Base-by-base conservation (phyloP, 1,140 invertebrate genomes). In the Pristionchus pacificus region DNA sequence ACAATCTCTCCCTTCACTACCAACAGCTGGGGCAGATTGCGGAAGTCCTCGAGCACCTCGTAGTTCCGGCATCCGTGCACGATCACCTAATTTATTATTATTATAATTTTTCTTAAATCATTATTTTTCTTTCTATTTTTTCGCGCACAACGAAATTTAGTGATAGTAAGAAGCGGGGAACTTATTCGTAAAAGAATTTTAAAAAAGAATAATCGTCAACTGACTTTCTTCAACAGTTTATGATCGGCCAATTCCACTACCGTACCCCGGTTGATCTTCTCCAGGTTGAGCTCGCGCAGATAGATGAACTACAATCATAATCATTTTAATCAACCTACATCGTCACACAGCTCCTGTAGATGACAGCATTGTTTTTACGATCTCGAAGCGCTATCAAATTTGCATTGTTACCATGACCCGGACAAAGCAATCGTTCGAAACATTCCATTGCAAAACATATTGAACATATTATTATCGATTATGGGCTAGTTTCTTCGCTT, bases 11-110 rank as follows among this genome's bases (percentile, higher is more conserved):
- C 77, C 55, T 78, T 74, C 25, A 82, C 80, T 13, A 82, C 80
- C 30, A 82, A 63, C 13, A 82, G 66, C 69, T 82, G 81, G 6
- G 81, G 81, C n/a, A 83, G 60, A 66, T 65, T 79, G 24, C 70
- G 71, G 69, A 83, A 82, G 61, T 83, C 81, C 70, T 82, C 77
- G 2, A 80, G 71, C 1, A 77, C 80, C 60, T 82, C 80, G 65
- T 83, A 82, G 68, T 83, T 83, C 19, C 81, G 66, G 63, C 81
- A 82, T 29, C 77, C 77, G 71, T 82, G 82, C 25, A 82, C 82
- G 64, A 83, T 83, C 15, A 82, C 69, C 69, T 71, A 32, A 63
- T 63, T 63, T 25, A 24, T 61, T 61, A 13, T 61, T 61, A 14
- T 61, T 25, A 3, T 13, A 68, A 66, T 28, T 6, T 15, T 13